Conservation (phyloP, 2,888 invertebrate species). For the Priocnemis perturbator region DNA sequence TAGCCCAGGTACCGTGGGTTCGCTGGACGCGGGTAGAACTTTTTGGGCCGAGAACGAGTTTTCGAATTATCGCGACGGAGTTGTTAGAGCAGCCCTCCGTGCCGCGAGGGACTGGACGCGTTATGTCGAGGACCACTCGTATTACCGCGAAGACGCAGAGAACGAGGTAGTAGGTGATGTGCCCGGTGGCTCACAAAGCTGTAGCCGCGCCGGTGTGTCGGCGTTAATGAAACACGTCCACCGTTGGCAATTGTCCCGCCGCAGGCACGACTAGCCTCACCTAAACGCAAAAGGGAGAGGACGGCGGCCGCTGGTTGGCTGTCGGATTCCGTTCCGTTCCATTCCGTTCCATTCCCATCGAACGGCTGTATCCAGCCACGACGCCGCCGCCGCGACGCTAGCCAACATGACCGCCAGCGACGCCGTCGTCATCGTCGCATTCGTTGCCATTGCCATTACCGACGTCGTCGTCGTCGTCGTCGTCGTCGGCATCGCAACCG, state of each 20-base stretch:
- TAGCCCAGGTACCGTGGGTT: too few species aligned
- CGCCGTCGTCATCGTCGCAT: too few species aligned
- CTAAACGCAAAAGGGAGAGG: slow-evolving; percentile 37
- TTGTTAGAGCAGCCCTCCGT: too few species aligned
- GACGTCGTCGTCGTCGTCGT: too few species aligned
- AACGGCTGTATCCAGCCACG: slow-evolving; percentile 29
- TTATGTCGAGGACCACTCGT: slow-evolving; percentile 28
- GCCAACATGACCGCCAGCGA: slow-evolving; percentile 6
- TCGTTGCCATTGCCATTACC: too few species aligned
- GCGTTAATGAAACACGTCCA: slow-evolving; percentile 68
- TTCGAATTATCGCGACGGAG: too few species aligned
- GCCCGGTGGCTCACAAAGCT: slow-evolving; percentile 28
- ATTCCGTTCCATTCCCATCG: slow-evolving; percentile 52
- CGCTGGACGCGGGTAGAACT: too few species aligned
- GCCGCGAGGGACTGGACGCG: too few species aligned
- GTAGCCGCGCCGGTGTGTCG: slow-evolving; percentile 55
- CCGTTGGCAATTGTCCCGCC: slow-evolving; percentile 66
- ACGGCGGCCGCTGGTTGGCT: background rate
- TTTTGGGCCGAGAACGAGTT: too few species aligned
- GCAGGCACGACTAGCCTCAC: slow-evolving; percentile 48
- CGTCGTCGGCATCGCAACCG: too few species aligned
- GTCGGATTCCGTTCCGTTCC: slow-evolving; percentile 25
- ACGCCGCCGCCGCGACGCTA: slow-evolving; percentile 14
- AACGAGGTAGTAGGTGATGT: slow-evolving; percentile 26
- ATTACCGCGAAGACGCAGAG: slow-evolving; percentile 33